Base-by-base conservation (phyloP, 2,888 invertebrate genomes). In the Adineta ricciae region DNA sequence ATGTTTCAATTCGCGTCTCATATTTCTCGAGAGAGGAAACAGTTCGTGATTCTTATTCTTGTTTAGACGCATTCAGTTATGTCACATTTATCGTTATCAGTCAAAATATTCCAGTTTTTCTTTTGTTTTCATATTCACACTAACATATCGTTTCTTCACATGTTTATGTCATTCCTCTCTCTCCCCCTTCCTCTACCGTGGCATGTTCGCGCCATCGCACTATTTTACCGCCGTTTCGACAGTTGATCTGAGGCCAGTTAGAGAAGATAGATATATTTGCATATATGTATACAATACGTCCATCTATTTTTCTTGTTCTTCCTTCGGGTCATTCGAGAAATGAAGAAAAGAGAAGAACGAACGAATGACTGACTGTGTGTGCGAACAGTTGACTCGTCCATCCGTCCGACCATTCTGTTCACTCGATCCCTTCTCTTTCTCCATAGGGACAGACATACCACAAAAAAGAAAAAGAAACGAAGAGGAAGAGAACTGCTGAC, bases 231-330 rank as follows among this genome's bases (percentile, higher is more conserved):
- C 64, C 64, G 32, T 5, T 64, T 64, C 64, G 32, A 64, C 64
- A 32, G 32, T 64, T 64, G 64, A 64, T 64, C 16, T 64, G 64
- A 64, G 19, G 32, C 64, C 32, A 64, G 64, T 64, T 36, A 32
- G 32, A 64, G 32, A 32, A 64, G 64, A 64, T 64, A 64, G 14
- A 64, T 52, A 52, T 64, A 64, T 64, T 19, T 32, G 24, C 32
- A 36, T 64, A 64, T 64, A 64, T 64, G 64, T 64, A 64, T n/a
- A 64, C 11, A 32, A 32, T 32, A 64, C 64, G 64, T 64, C 32
- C 64, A 64, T 64, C 64, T 32, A 64, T 64, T 64, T 64, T 64
- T 64, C 64, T 64, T 64, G 64, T 64, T 64, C 64, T 64, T 36
- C 64, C 64, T 64, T 64, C 64, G 32, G 64, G 64, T 64, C 64